phyloP scores from a whole-genome alignment of 1,140 invertebrate species.

The Pachypsylla venusta region DNA sequence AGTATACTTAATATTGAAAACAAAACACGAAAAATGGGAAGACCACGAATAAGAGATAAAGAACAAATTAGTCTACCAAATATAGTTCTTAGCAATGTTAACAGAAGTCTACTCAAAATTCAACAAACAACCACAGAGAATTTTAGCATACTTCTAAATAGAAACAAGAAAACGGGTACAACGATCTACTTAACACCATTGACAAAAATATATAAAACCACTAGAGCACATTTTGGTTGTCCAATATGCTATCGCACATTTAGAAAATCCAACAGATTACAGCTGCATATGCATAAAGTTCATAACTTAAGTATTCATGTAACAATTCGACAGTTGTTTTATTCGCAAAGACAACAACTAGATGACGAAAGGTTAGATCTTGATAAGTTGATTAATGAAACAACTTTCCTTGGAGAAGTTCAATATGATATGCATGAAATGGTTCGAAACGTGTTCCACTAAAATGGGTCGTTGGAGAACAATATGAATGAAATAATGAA shows the following conservation, averaged over 20 bases:
- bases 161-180: background rate
- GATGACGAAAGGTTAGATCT: too few species aligned
- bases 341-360: too few species aligned
- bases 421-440: too few species aligned
- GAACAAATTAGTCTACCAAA: background rate
- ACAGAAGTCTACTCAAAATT: background rate
- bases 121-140: background rate
- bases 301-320: constrained; percentile 3
- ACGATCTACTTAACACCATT: background rate
- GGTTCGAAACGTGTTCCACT: too few species aligned
- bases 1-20: too few species aligned
- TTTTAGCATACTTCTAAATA: background rate
- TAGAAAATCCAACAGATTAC: background rate
- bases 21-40: background rate
- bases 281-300: background rate
- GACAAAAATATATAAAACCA: background rate
- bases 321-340: too few species aligned
- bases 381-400: too few species aligned
- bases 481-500: too few species aligned
- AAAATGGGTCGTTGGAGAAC: too few species aligned
- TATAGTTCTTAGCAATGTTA: background rate
- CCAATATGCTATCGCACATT: background rate
- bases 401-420: too few species aligned
- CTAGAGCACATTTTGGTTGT: background rate
- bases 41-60: background rate